Conservation (phyloP, 2,113 vertebrate genomes). For the Petrocephalus zakoni region DNA sequence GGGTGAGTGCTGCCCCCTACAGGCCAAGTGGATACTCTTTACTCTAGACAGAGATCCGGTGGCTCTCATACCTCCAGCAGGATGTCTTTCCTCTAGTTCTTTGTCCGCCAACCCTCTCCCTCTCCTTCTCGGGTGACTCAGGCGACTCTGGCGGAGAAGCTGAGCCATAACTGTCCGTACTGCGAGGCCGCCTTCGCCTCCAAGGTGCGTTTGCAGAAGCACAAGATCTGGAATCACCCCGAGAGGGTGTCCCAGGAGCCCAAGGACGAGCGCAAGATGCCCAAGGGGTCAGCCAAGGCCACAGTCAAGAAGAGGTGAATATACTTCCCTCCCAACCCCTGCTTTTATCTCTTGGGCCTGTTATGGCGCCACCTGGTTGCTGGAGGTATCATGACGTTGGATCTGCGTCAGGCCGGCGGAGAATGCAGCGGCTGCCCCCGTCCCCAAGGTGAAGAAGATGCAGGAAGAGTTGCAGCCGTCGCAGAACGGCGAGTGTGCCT, state of each 20-base stretch:
- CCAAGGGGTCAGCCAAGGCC: slow-evolving; percentile 66
- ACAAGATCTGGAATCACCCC: slow-evolving; percentile 88
- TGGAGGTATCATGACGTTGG: neutral
- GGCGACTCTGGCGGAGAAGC: slow-evolving; percentile 76
- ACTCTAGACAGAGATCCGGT: neutral
- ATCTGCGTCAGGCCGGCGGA: slow-evolving; percentile 69
- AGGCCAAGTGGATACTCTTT: neutral
- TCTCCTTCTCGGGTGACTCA: slow-evolving; percentile 36
- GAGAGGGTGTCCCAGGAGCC: slow-evolving; percentile 61
- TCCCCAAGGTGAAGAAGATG: slow-evolving; percentile 81
- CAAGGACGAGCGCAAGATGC: slow-evolving; percentile 58
- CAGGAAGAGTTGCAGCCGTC: slow-evolving; percentile 62
- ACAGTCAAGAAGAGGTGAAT: slow-evolving; percentile 82
- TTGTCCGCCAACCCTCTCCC: neutral
- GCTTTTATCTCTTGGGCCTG: neutral
- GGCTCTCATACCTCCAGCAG: neutral
- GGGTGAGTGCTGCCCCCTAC: slow-evolving; percentile 64
- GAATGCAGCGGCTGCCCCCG: slow-evolving; percentile 68
- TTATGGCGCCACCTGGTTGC: neutral
- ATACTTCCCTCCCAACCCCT: neutral
- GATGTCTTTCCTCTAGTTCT: neutral
- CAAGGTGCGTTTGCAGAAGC: slow-evolving; percentile 91
- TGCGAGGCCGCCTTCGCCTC: slow-evolving; percentile 91
- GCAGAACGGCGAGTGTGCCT: slow-evolving; percentile 73
- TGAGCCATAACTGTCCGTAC: slow-evolving; percentile 79